A percentile compares a stretch with the other conserved stretches of the same genome.
phyloP scores from a whole-genome alignment of 2,888 invertebrate genomes.

The Gastracanthus pulcherrimus region DNA sequence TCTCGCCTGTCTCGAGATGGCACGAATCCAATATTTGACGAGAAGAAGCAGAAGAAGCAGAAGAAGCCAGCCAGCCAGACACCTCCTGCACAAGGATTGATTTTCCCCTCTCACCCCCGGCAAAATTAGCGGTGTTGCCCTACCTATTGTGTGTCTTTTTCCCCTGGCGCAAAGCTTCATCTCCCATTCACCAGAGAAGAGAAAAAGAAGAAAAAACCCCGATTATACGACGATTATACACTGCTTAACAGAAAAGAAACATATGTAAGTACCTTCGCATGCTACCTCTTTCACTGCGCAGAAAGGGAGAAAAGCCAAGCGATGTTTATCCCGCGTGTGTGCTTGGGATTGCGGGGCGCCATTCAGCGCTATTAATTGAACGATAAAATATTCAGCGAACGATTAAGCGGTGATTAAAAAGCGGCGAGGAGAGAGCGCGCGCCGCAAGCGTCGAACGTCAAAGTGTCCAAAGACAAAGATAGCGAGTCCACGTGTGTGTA shows the following conservation, averaged over 20 bases:
- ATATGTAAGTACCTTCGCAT: too few species aligned
- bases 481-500: slow-evolving; percentile 2
- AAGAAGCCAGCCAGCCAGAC: background rate
- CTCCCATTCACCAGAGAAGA: too few species aligned
- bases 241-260: too few species aligned
- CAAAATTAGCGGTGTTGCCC: background rate
- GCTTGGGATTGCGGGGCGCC: background rate
- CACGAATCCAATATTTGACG: slow-evolving; percentile 3
- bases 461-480: slow-evolving; percentile 28
- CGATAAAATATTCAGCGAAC: slow-evolving; percentile 70
- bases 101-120: slow-evolving; percentile 7
- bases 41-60: background rate
- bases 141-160: background rate
- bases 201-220: too few species aligned
- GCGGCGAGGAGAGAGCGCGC: slow-evolving; percentile 23
- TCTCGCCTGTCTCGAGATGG: background rate
- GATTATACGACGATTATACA: too few species aligned
- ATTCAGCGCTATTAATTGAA: slow-evolving; percentile 46
- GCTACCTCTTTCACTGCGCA: background rate
- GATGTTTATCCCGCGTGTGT: background rate
- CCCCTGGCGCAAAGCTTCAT: too few species aligned
- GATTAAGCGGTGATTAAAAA: slow-evolving; percentile 65
- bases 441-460: slow-evolving; percentile 34
- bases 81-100: background rate
- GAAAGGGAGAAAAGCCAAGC: background rate